Evolutionary conservation across 2,888 invertebrate species (phyloP).

Genomic region (Neoscelio sp.): DNA sequence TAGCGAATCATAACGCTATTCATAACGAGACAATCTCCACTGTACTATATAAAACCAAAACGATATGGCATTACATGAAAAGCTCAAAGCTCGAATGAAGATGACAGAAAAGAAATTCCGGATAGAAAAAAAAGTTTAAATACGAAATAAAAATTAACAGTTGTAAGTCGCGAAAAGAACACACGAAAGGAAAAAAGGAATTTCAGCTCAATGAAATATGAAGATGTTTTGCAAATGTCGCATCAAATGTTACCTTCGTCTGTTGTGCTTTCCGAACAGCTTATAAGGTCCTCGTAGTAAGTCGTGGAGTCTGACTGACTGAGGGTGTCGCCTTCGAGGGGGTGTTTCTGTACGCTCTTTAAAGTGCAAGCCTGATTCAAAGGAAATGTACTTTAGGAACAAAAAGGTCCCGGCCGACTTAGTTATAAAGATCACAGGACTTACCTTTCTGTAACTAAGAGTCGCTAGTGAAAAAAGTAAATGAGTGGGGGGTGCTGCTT

Average conservation of each 20-base stretch:
- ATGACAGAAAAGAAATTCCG: constrained; percentile 7
- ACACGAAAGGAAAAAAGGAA: constrained; percentile 1
- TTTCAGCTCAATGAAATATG: constrained; percentile 22
- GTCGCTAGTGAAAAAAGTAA: constrained; percentile 95
- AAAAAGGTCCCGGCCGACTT: too few relatives aligned
- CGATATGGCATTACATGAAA: too few relatives aligned
- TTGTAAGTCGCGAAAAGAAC: constrained; percentile 30
- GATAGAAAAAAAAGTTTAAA: background rate
- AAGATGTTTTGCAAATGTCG: background rate
- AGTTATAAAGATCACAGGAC: background rate
- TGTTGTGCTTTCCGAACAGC: constrained; percentile 95
- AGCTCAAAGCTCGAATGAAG: background rate
- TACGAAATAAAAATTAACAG: constrained; percentile 22
- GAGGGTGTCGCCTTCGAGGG: constrained; percentile 93
- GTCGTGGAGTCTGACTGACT: constrained; percentile 96
- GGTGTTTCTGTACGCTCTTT: constrained; percentile 92
- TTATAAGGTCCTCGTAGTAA: constrained; percentile 97
- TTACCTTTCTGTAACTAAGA: constrained; percentile 93
- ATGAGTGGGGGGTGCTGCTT: constrained; percentile 90
- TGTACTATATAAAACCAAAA: too few relatives aligned
- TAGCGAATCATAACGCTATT: too few relatives aligned
- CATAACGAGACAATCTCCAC: too few relatives aligned
- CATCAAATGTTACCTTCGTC: constrained; percentile 88
- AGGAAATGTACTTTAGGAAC: constrained; percentile 53
- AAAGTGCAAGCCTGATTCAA: constrained; percentile 88